Conservation (phyloP, 2,113 vertebrate species). For the Corydoras maculifer region DNA sequence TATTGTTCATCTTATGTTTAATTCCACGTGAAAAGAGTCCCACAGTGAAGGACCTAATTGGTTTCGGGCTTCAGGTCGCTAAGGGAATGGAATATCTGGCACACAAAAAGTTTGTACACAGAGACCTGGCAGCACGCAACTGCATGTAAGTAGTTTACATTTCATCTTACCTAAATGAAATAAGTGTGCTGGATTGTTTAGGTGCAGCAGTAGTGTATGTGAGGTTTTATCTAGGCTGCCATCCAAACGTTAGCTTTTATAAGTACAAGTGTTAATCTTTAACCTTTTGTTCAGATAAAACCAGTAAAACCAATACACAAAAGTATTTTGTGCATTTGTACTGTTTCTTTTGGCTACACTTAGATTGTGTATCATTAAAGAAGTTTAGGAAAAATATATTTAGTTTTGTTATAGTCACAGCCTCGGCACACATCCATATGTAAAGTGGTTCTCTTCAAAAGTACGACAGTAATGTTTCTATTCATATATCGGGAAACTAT, state of each 20-base stretch:
- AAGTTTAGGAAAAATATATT: too few relatives aligned
- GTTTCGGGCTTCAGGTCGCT: constrained; percentile 91
- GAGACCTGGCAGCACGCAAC: constrained; percentile 92
- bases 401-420: too few relatives aligned
- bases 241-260: not conserved
- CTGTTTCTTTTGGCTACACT: too few relatives aligned
- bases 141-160: constrained; percentile 82
- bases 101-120: constrained; percentile 90
- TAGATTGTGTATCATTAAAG: too few relatives aligned
- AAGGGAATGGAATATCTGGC: constrained; percentile 93
- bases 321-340: too few relatives aligned
- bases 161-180: not conserved
- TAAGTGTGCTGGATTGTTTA: not conserved
- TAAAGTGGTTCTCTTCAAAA: too few relatives aligned
- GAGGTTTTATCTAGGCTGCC: not conserved
- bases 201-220: not conserved
- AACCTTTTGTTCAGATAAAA: too few relatives aligned
- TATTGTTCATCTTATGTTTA: not conserved
- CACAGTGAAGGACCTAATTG: constrained; percentile 88
- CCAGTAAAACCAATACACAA: too few relatives aligned
- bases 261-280: too few relatives aligned
- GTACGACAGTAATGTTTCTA: too few relatives aligned
- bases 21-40: constrained; percentile 69
- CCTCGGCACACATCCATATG: too few relatives aligned
- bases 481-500: too few relatives aligned